Evolutionary conservation across 1,140 invertebrate genomes (phyloP), one percentile per base, ranked within the genome.

Genomic region (Teleopsis dalmanni): DNA sequence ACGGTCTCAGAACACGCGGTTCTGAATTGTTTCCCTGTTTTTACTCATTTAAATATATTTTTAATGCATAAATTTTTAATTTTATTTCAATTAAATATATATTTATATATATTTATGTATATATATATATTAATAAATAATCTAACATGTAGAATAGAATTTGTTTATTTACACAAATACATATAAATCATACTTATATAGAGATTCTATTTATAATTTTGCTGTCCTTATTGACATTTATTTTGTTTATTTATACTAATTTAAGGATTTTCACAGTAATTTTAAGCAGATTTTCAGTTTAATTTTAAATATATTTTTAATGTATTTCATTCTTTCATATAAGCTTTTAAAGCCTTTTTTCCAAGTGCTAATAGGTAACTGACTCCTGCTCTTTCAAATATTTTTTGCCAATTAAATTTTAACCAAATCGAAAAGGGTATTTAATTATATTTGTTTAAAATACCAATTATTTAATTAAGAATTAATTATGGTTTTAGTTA

Each of bases 281-380:
- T n/a, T n/a, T n/a, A n/a, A n/a, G n/a, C n/a, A n/a, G n/a, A n/a
- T n/a, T n/a, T n/a, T n/a, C n/a, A n/a, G n/a, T n/a, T n/a, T n/a
- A 41, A 38, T 52, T 48, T 47, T 46, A 48, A 49, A 48, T 42
- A 29, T 25, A 19, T 38, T 16, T 49, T 36, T 42, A 35, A 42
- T 37, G 47, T 40, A 13, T 21, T 21, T 47, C 47, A 19, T 41
- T 34, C 38, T 45, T 42, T 42, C 37, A 31, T 14, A 2, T 45
- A 38, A 42, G 31, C 47, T 46, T 40, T 22, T 33, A n/a, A n/a
- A n/a, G n/a, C n/a, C n/a, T 34, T 51, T 50, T 48, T 22, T 57
- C 57, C 58, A 60, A 62, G 58, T 64, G 59, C 61, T 67, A 67
- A 67, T 67, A 67, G 64, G 64, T 67, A 67, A 67, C 64, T 67